Evolutionary conservation across 2,113 vertebrate species (phyloP), one percentile per base, ranked within the genome.

Genomic region (Rhagologus leucostigma): DNA sequence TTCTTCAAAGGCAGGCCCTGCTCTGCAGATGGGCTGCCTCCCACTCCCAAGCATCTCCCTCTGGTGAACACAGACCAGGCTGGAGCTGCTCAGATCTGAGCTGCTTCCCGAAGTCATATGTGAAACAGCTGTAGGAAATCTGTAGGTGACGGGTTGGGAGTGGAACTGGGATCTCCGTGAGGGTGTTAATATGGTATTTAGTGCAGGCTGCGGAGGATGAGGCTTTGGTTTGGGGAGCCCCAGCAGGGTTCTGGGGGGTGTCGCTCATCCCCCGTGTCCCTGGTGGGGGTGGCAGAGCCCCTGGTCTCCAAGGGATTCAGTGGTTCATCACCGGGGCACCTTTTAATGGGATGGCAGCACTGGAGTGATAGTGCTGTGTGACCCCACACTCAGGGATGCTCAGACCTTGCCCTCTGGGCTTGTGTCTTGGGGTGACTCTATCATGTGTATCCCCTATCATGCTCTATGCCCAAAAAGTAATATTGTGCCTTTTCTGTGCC

Each of bases 1-100:
- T 6, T 95, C 42, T 95, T 94, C 89, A 96, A 94, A 96, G 89
- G 91, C 95, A 62, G 2, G 67, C 42, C 62, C 90, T 96, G 90
- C 90, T 93, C 49, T 0, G 11, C 93, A 96, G 68, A 94, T 92
- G 94, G 64, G 91, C 74, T 57, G 37, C 24, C 41, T 76, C 77
- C 56, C 24, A 1, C 64, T 41, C 41, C 68, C n/a, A 16, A 18
- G 37, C 21, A 4, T 21, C 88, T 73, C 50, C 42, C 20, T 37
- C 35, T 69, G 32, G 4, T 50, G 55, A 63, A 52, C 16, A 9
- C 49, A 64, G n/a, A 16, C 29, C 62, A 50, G 49, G 39, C 74
- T 63, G 53, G 7, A 1, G 16, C 83, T 60, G 65, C 63, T 89
- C 67, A 13, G 62, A 73, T 46, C 59, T 60, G 37, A 73, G 41